Conservation (phyloP, 2,888 invertebrate genomes). For the Cancer borealis region DNA sequence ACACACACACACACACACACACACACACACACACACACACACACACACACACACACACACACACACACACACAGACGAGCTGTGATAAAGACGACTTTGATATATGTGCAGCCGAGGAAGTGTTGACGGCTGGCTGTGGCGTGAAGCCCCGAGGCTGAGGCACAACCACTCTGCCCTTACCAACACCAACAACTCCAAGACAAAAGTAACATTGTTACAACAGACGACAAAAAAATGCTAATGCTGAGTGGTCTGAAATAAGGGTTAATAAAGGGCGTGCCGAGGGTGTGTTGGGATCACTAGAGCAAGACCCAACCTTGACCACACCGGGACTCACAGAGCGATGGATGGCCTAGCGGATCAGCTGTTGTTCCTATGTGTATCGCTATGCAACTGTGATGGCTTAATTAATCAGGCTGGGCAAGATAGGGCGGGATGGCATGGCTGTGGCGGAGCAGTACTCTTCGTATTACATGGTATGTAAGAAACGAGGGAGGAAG, state of each 20-base stretch:
- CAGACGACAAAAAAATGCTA: background rate
- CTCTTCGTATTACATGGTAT: too few species aligned
- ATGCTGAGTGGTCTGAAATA: background rate
- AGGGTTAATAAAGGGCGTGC: conserved; percentile 2
- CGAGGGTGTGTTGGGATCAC: background rate
- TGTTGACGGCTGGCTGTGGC: background rate
- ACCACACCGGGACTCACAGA: background rate
- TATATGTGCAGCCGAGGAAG: background rate
- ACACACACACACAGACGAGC: conserved; percentile 20
- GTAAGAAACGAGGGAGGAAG: too few species aligned
- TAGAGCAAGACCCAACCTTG: background rate
- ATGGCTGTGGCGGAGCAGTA: too few species aligned
- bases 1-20: too few species aligned
- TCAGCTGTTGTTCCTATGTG: background rate
- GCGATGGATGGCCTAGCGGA: background rate
- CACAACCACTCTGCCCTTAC: background rate
- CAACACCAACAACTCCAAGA: background rate
- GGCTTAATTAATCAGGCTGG: background rate
- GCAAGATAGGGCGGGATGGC: background rate
- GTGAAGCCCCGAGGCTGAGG: background rate
- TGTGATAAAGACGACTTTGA: conserved; percentile 20
- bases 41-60: background rate
- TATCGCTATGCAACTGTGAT: background rate
- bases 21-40: too few species aligned
- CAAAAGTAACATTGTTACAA: background rate